These are phyloP conservation scores for Delichon dasypus DNA, from an alignment of 2,797 vertebrate genomes.

Conservation along the genomic window DNA sequence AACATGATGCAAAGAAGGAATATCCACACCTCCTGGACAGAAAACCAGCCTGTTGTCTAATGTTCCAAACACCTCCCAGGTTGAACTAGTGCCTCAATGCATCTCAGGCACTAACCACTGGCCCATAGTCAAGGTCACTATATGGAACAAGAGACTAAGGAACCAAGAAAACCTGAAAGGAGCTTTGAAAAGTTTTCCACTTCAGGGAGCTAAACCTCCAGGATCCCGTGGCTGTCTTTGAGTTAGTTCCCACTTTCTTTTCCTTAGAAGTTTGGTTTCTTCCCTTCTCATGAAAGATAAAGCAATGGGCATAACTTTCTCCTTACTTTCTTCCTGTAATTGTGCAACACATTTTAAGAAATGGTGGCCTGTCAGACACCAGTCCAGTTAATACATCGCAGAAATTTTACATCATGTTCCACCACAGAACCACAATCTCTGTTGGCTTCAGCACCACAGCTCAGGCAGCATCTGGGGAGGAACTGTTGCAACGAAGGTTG, in stretches of 20 bases:
- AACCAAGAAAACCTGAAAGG: background rate
- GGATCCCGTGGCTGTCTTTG: background rate
- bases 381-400: background rate
- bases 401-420: background rate
- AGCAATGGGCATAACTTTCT: background rate
- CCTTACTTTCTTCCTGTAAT: background rate
- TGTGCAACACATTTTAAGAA: background rate
- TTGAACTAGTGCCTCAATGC: background rate
- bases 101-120: background rate
- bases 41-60: background rate
- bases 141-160: background rate
- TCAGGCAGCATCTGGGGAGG: fast-evolving
- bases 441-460: background rate
- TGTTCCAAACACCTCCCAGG: background rate
- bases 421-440: background rate
- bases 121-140: background rate
- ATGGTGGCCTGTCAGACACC: background rate
- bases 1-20: background rate
- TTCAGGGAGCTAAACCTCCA: background rate
- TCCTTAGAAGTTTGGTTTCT: background rate
- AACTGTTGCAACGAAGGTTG: background rate
- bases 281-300: background rate
- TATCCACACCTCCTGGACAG: background rate
- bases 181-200: background rate
- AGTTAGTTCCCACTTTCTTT: background rate